phyloP scores from a whole-genome alignment of 2,888 invertebrate genomes.

The Ecliptopera silaceata region DNA sequence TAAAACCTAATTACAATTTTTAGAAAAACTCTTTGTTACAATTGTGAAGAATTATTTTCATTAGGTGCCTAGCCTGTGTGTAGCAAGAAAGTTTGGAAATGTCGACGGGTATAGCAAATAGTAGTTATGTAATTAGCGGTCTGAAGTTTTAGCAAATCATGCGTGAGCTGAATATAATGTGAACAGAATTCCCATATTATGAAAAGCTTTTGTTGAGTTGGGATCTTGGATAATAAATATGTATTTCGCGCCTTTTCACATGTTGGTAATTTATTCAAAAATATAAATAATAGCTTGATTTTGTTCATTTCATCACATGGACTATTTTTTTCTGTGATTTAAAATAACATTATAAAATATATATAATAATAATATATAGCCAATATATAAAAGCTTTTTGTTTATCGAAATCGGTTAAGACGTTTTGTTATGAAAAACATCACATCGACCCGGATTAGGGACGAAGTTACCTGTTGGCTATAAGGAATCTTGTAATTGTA shows the following conservation, averaged over 20 bases:
- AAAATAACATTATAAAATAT: no score
- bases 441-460: no score
- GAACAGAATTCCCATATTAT: slow-evolving; percentile 32
- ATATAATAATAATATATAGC: no score
- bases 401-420: no score
- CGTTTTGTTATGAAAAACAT: no score
- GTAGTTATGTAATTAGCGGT: slow-evolving; percentile 65
- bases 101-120: slow-evolving; percentile 48
- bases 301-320: no score
- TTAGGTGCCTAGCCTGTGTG: slow-evolving; percentile 33
- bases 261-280: neutral
- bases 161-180: slow-evolving; percentile 46
- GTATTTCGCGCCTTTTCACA: slow-evolving; percentile 5
- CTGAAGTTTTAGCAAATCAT: slow-evolving; percentile 49
- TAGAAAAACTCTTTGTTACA: neutral
- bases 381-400: no score
- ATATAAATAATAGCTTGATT: no score
- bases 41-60: neutral
- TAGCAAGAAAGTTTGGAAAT: slow-evolving; percentile 45
- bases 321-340: no score
- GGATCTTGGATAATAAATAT: slow-evolving; percentile 12
- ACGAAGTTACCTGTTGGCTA: neutral
- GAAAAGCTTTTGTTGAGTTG: slow-evolving; percentile 23
- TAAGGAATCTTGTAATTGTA: neutral
- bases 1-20: neutral